Evolutionary conservation across 37 sponge, comb jelly and placozoan species (phyloP), one percentile per base, ranked within the genome.

Genomic region (Ianthella basta): DNA sequence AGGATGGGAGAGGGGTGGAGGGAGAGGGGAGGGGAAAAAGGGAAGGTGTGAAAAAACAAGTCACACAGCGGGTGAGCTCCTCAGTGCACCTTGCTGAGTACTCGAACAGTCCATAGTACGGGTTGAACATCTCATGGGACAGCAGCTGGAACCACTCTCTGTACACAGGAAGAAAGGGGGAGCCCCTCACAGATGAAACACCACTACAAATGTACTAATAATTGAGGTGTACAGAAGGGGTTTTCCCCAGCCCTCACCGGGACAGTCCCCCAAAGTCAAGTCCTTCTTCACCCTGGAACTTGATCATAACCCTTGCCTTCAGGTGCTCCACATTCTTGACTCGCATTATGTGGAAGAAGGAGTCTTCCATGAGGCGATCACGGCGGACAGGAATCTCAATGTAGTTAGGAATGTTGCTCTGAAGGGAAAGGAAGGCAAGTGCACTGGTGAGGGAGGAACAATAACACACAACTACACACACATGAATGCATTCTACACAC

Each of bases 71-170:
- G 4, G 59, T 25, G 24, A 57, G 8, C 16, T 27, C 10, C 72
- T 61, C 21, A 36, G 4, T 5, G 79, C 56, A 96, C 99, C 90
- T 99, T 53, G 99, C 99, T 24, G 99, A 91, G 84, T 97, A 99
- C 80, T 99, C 99, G 90, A 97, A 99, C 65, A 99, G 89, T n/a
- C 97, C 98, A 68, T 99, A 99, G 87, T 99, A 99, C 13, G 99
- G 99, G 82, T 97, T 99, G 86, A 99, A 99, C 96, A 97, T 99
- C 73, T 96, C 99, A 50, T 95, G 91, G 0, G 99, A 99, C 72
- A 99, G 81, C 41, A 97, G 81, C 54, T 91, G 83, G 44, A 99
- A 97, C 99, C 99, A 99, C 85, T 99, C 99, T 66, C 99, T 99
- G 83, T 29, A 79, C 24, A 25, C 32, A 34, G 27, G 21, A 25